Conservation (phyloP, 1,140 invertebrate genomes). For the Contarinia nasturtii region DNA sequence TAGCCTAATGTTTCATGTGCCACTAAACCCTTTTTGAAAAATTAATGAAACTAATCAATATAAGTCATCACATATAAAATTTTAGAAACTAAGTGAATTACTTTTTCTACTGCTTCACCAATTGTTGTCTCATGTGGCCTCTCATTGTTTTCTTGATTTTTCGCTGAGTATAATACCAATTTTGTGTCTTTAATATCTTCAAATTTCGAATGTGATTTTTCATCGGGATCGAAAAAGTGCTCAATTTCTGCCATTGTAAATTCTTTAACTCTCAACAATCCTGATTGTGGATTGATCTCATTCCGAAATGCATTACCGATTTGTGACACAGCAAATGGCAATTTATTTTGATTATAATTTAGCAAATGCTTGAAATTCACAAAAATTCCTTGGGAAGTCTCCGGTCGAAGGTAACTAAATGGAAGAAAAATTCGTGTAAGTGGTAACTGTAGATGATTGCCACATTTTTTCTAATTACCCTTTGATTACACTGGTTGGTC, state of each 20-base stretch:
- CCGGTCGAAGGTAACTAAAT: constrained; percentile 70
- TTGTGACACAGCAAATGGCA: constrained; percentile 97
- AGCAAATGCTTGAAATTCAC: constrained; percentile 95
- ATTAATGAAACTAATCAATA: not conserved
- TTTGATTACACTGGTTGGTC: constrained; percentile 83
- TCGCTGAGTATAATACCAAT: constrained; percentile 79
- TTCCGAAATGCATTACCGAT: constrained; percentile 83
- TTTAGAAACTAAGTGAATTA: constrained; percentile 10
- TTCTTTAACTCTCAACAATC: constrained; percentile 89
- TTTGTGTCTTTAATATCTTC: constrained; percentile 46
- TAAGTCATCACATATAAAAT: too few species aligned
- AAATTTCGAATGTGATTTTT: constrained; percentile 89
- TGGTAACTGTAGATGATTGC: too few species aligned
- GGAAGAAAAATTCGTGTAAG: not conserved
- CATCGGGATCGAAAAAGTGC: constrained; percentile 88
- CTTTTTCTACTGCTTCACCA: constrained; percentile 52
- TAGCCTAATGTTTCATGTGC: constrained; percentile 96
- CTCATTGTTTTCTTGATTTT: constrained; percentile 90
- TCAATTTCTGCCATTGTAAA: constrained; percentile 99
- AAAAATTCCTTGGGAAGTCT: constrained; percentile 99
- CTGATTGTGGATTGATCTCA: constrained; percentile 97
- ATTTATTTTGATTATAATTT: constrained; percentile 89
- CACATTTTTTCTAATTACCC: constrained; percentile 39
- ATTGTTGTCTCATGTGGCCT: constrained; percentile 48
- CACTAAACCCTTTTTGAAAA: constrained; percentile 49